Conservation (phyloP, 1,140 invertebrate genomes). For the Heliconius hewitsoni region DNA sequence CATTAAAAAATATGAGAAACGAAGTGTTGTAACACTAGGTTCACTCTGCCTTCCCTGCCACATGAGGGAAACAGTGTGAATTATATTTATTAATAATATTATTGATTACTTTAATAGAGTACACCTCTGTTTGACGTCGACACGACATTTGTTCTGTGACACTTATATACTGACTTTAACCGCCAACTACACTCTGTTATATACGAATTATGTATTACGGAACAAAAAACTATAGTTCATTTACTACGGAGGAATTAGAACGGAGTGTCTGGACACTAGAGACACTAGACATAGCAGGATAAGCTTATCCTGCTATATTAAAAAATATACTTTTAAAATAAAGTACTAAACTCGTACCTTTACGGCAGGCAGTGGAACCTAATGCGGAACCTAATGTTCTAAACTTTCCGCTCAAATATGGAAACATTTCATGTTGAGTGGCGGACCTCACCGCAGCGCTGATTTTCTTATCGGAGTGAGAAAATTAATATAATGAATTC, state of each 20-base stretch:
- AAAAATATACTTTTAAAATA: too few species aligned
- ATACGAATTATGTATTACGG: background rate
- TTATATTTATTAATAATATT: background rate
- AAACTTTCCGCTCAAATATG: too few species aligned
- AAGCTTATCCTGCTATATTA: too few species aligned
- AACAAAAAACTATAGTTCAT: background rate
- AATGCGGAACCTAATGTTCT: too few species aligned
- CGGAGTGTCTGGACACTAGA: background rate
- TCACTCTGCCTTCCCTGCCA: background rate
- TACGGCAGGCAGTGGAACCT: too few species aligned
- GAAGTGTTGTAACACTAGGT: background rate
- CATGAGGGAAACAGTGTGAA: background rate
- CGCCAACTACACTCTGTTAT: constrained; percentile 25
- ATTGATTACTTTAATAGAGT: constrained; percentile 21
- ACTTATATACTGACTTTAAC: constrained; percentile 40
- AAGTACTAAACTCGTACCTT: too few species aligned
- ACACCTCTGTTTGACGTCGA: constrained; percentile 36
- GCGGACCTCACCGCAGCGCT: too few species aligned
- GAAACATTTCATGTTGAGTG: too few species aligned
- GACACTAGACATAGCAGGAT: too few species aligned
- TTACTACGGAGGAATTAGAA: background rate
- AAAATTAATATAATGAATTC: too few species aligned
- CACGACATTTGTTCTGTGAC: constrained; percentile 54
- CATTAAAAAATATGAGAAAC: background rate
- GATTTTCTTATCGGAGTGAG: too few species aligned